phyloP scores from a whole-genome alignment of 2,113 vertebrate genomes.

The Turnix velox region DNA sequence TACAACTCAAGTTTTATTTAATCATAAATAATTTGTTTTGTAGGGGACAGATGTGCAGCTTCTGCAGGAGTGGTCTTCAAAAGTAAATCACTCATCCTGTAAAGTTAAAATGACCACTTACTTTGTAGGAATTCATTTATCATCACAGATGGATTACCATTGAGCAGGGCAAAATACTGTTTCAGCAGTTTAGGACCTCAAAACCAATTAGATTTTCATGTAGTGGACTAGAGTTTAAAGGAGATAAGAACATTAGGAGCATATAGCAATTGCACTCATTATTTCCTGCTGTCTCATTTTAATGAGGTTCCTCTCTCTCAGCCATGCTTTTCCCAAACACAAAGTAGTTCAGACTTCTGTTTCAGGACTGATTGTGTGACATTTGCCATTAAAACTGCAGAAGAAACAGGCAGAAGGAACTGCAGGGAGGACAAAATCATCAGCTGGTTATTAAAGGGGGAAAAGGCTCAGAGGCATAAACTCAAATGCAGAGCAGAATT shows the following conservation, averaged over 20 bases:
- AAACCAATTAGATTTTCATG: not conserved
- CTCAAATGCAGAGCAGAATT: not conserved
- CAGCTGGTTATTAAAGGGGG: not conserved
- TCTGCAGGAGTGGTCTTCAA: not conserved
- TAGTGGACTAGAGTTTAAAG: not conserved
- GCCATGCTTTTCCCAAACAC: not conserved
- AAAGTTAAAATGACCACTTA: not conserved
- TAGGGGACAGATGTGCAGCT: not conserved
- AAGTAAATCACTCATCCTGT: not conserved
- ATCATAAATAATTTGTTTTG: not conserved
- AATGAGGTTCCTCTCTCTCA: not conserved
- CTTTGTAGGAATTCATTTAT: not conserved
- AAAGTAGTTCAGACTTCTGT: not conserved
- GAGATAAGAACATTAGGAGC: not conserved
- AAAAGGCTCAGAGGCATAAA: not conserved
- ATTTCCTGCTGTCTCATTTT: not conserved
- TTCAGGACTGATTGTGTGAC: not conserved
- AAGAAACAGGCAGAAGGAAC: constrained; percentile 33
- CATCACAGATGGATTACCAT: not conserved
- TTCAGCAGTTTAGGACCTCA: not conserved
- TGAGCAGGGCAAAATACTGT: not conserved
- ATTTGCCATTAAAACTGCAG: not conserved
- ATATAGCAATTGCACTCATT: not conserved
- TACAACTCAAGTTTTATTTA: not conserved
- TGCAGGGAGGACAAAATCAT: not conserved